phyloP scores from a whole-genome alignment of 2,797 vertebrate genomes.

The Xiphophorus birchmanni region DNA sequence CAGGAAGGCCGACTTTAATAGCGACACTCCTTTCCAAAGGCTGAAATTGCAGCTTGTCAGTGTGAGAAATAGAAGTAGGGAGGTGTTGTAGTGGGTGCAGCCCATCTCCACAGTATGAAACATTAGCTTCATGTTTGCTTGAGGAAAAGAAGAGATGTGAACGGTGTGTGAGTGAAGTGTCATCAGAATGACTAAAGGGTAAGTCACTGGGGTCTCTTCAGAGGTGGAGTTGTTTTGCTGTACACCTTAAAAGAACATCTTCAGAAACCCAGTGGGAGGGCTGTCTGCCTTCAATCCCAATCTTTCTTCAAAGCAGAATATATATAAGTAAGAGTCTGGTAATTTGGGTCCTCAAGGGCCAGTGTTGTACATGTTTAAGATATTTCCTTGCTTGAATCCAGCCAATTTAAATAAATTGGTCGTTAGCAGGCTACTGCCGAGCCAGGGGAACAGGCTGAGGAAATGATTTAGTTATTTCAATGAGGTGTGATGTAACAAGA shows the following conservation, averaged over 20 bases:
- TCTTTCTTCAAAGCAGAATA: slow-evolving; percentile 19
- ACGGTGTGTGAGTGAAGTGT: slow-evolving; percentile 35
- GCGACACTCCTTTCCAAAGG: slow-evolving; percentile 11
- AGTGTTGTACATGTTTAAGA: background rate
- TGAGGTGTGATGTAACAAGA: background rate
- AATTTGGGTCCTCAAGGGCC: background rate
- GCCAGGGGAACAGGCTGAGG: background rate
- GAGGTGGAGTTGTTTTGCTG: slow-evolving; percentile 33
- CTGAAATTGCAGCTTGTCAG: slow-evolving; percentile 20
- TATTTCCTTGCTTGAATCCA: background rate
- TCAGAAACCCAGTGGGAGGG: slow-evolving; percentile 29
- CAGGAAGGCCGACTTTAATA: slow-evolving; percentile 20
- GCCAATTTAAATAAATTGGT: background rate
- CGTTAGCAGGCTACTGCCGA: background rate
- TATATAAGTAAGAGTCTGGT: background rate
- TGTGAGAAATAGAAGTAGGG: slow-evolving; percentile 13
- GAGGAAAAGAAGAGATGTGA: background rate
- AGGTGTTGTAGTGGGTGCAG: slow-evolving; percentile 11
- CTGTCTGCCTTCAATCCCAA: slow-evolving; percentile 6
- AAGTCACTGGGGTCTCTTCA: slow-evolving; percentile 41
- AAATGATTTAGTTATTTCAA: background rate
- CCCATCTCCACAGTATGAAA: slow-evolving; percentile 14
- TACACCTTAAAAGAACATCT: slow-evolving; percentile 41
- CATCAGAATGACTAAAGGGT: slow-evolving; percentile 56
- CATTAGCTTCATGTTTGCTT: slow-evolving; percentile 6